Evolutionary conservation across 1,140 invertebrate species (phyloP).

Genomic region (Lineus longissimus): DNA sequence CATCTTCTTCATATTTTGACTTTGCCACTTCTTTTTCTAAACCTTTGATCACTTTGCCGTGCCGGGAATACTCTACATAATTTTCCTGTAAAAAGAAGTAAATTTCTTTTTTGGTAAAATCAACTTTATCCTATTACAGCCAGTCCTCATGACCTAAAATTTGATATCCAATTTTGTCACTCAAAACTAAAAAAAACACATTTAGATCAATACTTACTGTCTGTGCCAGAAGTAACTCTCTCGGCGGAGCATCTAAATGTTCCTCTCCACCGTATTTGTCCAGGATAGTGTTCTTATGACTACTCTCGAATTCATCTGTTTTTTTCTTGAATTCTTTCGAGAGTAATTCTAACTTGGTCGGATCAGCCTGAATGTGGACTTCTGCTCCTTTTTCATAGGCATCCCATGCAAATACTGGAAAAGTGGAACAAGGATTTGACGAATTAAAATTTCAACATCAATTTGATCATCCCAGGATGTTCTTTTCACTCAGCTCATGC

Average conservation of each 20-base stretch:
- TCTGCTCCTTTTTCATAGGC: constrained; percentile 86
- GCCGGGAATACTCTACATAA: constrained; percentile 93
- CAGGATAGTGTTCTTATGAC: constrained; percentile 71
- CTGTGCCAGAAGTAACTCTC: constrained; percentile 84
- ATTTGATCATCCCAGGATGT: too few relatives aligned
- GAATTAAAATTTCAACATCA: neutral
- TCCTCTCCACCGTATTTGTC: constrained; percentile 89
- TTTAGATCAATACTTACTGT: constrained; percentile 57
- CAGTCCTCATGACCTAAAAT: too few relatives aligned
- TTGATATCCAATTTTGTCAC: too few relatives aligned
- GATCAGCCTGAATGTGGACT: constrained; percentile 93
- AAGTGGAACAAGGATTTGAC: neutral
- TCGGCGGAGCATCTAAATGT: constrained; percentile 80
- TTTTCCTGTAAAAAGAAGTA: constrained; percentile 68
- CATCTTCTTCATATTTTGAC: constrained; percentile 94
- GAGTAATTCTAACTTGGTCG: constrained; percentile 91
- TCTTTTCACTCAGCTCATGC: neutral
- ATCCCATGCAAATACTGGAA: constrained; percentile 92
- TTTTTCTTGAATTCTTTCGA: constrained; percentile 86
- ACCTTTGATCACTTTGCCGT: constrained; percentile 81
- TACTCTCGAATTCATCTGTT: constrained; percentile 78
- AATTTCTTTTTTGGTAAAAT: too few relatives aligned
- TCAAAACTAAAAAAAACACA: too few relatives aligned
- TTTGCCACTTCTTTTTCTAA: constrained; percentile 80
- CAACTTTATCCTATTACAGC: too few relatives aligned